Evolutionary conservation across 2,888 invertebrate genomes (phyloP), one percentile per base, ranked within the genome.

Genomic region (Xestia sexstrigata): DNA sequence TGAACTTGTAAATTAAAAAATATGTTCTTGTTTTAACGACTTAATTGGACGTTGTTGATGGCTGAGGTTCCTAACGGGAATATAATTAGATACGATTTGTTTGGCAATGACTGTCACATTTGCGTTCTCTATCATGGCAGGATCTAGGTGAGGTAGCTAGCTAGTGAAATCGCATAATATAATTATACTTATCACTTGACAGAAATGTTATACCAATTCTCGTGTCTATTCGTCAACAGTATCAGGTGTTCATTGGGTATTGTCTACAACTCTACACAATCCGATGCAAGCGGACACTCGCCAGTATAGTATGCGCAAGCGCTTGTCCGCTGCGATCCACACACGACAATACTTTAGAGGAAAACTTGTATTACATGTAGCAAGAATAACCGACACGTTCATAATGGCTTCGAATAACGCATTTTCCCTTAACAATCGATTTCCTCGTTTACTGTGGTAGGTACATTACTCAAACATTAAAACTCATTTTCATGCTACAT

Each of bases 241-340:
- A 76, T 88, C 88, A 85, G 76, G 81, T 89, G 86, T 77, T 82
- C 79, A 89, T 87, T 86, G 84, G 65, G 81, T 77, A 89, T 88
- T 88, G 88, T 88, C 86, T 66, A 86, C 83, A 70, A 35, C 89
- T 88, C 86, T 66, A 85, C 82, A 71, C 75, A 83, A 82, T 74
- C 82, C 85, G 76, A 26, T 81, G 83, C 81, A 86, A 86, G 78
- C 74, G 66, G 83, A 88, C 74, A 88, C 85, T 78, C 74, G 71
- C 77, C 49, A 72, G 47, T 35, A 35, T 35, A 35, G 35, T 63
- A 70, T 74, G 69, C 62, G 73, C 78, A 71, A 70, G 66, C 66
- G 78, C 70, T 79, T 71, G 66, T 70, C 58, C 65, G 47, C 68
- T 73, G 49, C 63, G 65, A n/a, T 60, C 62, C 70, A 35, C 69